Evolutionary conservation across 2,888 invertebrate species (phyloP), one percentile per base, ranked within the genome.

Genomic region (Drosophila helvetica): DNA sequence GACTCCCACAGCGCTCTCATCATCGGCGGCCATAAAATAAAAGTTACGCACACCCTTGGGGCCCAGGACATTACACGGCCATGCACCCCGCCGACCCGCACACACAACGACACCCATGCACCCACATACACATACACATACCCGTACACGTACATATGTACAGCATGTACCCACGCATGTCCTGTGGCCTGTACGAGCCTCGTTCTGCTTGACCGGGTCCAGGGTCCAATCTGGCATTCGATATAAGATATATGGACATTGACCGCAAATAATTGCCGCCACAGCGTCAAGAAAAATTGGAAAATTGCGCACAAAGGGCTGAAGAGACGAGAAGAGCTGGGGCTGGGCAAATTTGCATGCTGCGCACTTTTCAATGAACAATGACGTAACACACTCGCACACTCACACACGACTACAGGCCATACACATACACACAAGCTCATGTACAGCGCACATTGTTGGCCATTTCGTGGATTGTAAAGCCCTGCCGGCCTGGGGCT

Each of bases 11-110:
- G 78, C 81, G 85, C 75, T 78, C 74, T 78, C 85, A 83, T 89
- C 88, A 88, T 79, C 84, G 72, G 83, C 75, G 67, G 78, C 81
- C 86, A 89, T 89, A 85, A 89, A 89, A 89, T 89, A 89, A 89
- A 89, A 89, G 82, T 89, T 88, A 86, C 83, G 80, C 80, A 82
- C 81, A 86, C 88, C 89, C 89, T 74, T 59, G 83, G 80, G 77
- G 15, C 15, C 81, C 75, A 80, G 66, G 66, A 66, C 78, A 83
- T 86, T 79, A 74, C 74, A 64, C 53, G 59, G 12, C 60, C 57
- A 59, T 52, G 46, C 61, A 25, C 22, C 22, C 5, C 22, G 27
- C 8, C 46, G 15, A 33, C 54, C 10, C 38, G 42, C 47, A 50
- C 54, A n/a, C 47, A 46, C n/a, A 53, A 46, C 7, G n/a, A 22